Evolutionary conservation across 2,113 vertebrate species (phyloP).

Genomic region (Bubo scandiacus): DNA sequence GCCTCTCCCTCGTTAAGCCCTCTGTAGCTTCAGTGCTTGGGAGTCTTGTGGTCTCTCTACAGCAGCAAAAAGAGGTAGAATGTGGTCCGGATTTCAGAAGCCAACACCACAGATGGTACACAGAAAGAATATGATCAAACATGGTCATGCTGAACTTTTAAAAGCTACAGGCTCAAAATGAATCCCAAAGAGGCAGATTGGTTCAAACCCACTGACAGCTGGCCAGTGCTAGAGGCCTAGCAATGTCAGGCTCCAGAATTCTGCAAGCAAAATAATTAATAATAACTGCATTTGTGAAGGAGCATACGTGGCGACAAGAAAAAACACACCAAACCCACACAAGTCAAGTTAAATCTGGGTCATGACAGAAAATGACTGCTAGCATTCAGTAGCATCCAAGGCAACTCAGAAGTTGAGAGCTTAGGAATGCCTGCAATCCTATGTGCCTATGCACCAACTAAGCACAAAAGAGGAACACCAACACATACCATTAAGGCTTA

Average conservation of each 20-base stretch:
- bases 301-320: background rate
- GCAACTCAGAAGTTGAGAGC: background rate
- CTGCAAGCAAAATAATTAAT: background rate
- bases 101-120: background rate
- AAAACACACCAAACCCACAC: background rate
- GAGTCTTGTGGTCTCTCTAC: background rate
- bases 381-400: background rate
- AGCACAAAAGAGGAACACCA: background rate
- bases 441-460: background rate
- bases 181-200: background rate
- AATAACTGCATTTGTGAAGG: background rate
- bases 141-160: accelerated
- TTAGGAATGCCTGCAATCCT: background rate
- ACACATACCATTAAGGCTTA: background rate
- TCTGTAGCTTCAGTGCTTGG: background rate
- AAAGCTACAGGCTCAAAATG: background rate
- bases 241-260: background rate
- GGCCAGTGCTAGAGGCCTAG: background rate
- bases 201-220: background rate
- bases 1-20: background rate
- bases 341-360: background rate
- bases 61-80: background rate
- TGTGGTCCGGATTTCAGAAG: background rate
- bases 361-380: background rate
- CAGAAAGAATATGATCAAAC: background rate